Evolutionary conservation across 1,140 invertebrate species (phyloP).

Genomic region (Venturia canescens): DNA sequence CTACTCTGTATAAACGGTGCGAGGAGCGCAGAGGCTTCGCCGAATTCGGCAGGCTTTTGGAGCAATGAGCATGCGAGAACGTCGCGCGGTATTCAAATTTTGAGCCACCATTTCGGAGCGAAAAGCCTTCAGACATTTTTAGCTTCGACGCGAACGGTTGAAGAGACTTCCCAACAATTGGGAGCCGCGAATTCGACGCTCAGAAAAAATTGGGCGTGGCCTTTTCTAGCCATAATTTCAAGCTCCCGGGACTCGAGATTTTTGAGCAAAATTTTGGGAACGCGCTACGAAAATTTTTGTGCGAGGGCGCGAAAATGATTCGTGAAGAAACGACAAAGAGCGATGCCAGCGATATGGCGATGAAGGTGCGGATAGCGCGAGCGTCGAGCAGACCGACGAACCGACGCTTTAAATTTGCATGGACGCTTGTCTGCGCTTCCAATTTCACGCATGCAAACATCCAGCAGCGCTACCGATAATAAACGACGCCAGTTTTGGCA

Average conservation of each 20-base stretch:
- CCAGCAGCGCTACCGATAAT: slow-evolving; percentile 68
- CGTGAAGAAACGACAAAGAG: neutral
- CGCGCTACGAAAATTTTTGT: neutral
- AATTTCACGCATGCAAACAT: slow-evolving; percentile 75
- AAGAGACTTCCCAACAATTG: too few relatives aligned
- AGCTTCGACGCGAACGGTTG: too few relatives aligned
- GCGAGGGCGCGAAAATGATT: neutral
- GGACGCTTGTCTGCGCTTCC: slow-evolving; percentile 74
- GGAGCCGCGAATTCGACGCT: too few relatives aligned
- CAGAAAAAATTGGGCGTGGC: too few relatives aligned
- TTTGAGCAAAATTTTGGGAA: neutral
- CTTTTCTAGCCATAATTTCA: too few relatives aligned
- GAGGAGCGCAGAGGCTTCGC: neutral
- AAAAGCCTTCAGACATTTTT: too few relatives aligned
- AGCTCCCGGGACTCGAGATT: too few relatives aligned
- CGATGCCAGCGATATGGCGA: slow-evolving; percentile 25
- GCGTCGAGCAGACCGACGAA: slow-evolving; percentile 52
- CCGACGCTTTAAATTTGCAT: slow-evolving; percentile 71
- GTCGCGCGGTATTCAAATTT: neutral
- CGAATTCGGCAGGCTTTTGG: neutral
- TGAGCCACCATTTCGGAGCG: too few relatives aligned
- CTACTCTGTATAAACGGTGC: neutral
- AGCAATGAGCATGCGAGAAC: slow-evolving; percentile 16
- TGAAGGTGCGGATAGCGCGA: slow-evolving; percentile 59
- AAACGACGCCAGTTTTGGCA: slow-evolving; percentile 72